phyloP scores from a whole-genome alignment of 1,140 invertebrate genomes.

The Achatina immaculata region DNA sequence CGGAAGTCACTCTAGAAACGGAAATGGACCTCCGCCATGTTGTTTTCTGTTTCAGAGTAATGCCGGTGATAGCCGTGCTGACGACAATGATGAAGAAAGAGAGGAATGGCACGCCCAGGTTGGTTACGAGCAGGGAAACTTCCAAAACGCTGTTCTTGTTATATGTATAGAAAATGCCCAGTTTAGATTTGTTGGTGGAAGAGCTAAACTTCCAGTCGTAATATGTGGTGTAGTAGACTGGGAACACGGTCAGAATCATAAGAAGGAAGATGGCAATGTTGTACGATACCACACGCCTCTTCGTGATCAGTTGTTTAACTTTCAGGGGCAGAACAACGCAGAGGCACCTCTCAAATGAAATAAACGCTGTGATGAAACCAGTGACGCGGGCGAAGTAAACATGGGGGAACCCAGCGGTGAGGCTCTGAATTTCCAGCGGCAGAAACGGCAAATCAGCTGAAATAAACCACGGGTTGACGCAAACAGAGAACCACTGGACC shows the following conservation, averaged over 20 bases:
- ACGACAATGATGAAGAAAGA: neutral
- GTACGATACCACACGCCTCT: conserved; percentile 91
- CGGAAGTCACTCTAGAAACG: neutral
- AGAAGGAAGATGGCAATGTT: conserved; percentile 50
- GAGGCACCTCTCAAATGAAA: conserved; percentile 2
- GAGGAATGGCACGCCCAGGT: neutral
- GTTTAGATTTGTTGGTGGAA: neutral
- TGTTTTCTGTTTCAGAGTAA: neutral
- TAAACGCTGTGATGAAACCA: conserved; percentile 11
- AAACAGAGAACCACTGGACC: conserved; percentile 36
- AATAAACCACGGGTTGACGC: conserved; percentile 80
- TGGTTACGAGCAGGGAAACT: neutral
- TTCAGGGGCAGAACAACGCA: conserved; percentile 1
- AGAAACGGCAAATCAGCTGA: conserved; percentile 94
- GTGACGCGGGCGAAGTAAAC: conserved; percentile 90
- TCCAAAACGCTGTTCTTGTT: neutral
- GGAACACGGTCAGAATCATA: neutral
- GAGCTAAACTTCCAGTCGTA: conserved; percentile 15
- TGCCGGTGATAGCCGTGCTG: neutral
- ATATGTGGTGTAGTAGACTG: conserved; percentile 15
- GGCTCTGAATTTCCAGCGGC: conserved; percentile 86
- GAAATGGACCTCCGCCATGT: neutral
- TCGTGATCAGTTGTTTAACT: conserved; percentile 84
- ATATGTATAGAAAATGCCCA: conserved; percentile 21
- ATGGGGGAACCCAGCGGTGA: conserved; percentile 93